These are phyloP conservation scores for Luehdorfia chinensis DNA, from an alignment of 1,140 invertebrate genomes.

Conservation along the genomic window DNA sequence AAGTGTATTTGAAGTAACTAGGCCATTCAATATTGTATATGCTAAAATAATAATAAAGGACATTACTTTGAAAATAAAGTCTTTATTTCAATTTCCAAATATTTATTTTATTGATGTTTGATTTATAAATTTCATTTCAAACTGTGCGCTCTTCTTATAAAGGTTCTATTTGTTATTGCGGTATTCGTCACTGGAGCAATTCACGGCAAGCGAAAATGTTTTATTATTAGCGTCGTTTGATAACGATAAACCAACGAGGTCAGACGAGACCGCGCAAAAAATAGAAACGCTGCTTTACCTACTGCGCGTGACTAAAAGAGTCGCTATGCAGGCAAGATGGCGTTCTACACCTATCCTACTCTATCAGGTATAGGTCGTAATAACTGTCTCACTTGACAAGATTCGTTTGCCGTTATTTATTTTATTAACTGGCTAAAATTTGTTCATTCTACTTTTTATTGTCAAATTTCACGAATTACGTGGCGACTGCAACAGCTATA, in stretches of 20 bases:
- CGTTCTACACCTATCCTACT: constrained; percentile 48
- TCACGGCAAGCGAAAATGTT: constrained; percentile 59
- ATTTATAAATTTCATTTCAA: not conserved
- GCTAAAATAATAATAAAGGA: too few relatives aligned
- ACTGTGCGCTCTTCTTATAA: constrained; percentile 21
- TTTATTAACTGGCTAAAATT: constrained; percentile 48
- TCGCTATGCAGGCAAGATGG: constrained; percentile 65
- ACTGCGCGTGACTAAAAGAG: constrained; percentile 70
- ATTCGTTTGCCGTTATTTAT: constrained; percentile 65
- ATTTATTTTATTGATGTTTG: not conserved
- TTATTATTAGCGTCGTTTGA: constrained; percentile 70
- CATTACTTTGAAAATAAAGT: too few relatives aligned
- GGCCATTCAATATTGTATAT: not conserved
- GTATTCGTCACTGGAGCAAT: constrained; percentile 37
- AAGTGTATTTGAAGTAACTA: constrained; percentile 1
- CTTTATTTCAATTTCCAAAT: too few relatives aligned
- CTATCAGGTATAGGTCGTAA: constrained; percentile 24
- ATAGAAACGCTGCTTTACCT: constrained; percentile 67
- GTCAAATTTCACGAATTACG: constrained; percentile 65
- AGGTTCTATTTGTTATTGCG: constrained; percentile 63
- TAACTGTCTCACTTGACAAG: constrained; percentile 37
- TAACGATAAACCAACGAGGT: constrained; percentile 75
- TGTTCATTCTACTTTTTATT: constrained; percentile 50
- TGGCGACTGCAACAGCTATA: constrained; percentile 44
- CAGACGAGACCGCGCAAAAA: constrained; percentile 70